Conservation (phyloP, 2,888 invertebrate species). For the Alcis repandata region DNA sequence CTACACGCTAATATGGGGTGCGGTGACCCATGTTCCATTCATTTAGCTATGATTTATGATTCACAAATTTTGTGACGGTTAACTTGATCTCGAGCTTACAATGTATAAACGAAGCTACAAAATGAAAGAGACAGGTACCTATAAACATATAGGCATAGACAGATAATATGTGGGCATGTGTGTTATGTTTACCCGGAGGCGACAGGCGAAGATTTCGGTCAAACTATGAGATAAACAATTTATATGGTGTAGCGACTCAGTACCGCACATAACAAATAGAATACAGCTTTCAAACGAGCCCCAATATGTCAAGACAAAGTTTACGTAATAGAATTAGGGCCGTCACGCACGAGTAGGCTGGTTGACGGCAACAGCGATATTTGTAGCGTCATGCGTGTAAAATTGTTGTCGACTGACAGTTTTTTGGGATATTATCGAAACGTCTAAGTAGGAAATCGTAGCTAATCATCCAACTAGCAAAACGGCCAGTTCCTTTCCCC, state of each 20-base stretch:
- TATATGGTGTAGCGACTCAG: slow-evolving; percentile 49
- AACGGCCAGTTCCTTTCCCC: too few species aligned
- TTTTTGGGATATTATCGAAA: background rate
- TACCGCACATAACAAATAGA: slow-evolving; percentile 51
- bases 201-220: slow-evolving; percentile 49
- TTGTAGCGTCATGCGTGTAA: slow-evolving; percentile 26
- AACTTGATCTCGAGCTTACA: slow-evolving; percentile 38
- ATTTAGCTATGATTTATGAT: slow-evolving; percentile 32
- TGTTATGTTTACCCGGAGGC: slow-evolving; percentile 31
- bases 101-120: slow-evolving; percentile 20
- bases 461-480: too few species aligned
- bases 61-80: slow-evolving; percentile 29
- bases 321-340: slow-evolving; percentile 54
- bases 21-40: slow-evolving; percentile 21
- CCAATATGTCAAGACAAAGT: slow-evolving; percentile 55
- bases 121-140: slow-evolving; percentile 21
- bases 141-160: slow-evolving; percentile 11
- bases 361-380: slow-evolving; percentile 18
- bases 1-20: slow-evolving; percentile 25
- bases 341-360: slow-evolving; percentile 40
- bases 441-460: background rate
- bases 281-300: slow-evolving; percentile 57
- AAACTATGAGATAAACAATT: slow-evolving; percentile 50
- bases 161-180: slow-evolving; percentile 25
- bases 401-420: slow-evolving; percentile 20